Evolutionary conservation across 2,113 vertebrate species (phyloP), one percentile per base, ranked within the genome.

Genomic region (Carassius gibelio): DNA sequence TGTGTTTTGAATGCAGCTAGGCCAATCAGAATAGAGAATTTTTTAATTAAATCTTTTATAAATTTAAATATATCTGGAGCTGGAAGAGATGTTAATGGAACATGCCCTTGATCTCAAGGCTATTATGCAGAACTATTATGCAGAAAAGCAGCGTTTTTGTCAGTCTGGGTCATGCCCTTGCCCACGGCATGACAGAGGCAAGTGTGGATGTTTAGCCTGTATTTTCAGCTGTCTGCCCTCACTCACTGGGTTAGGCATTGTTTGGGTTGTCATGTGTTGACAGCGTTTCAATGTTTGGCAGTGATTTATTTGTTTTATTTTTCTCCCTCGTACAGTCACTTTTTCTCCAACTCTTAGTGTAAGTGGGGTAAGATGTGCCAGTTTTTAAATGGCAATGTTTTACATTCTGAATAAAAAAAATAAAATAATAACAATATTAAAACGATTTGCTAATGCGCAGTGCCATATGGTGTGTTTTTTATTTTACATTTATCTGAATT

Each of bases 141-240:
- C 38, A 48, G 8, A 48, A 66, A 64, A 3, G 3, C 38, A 26
- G 61, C 0, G 1, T 66, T 66, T 66, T 61, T 64, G 78, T 48
- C 57, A 62, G n/a, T 45, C 42, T 62, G 23, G 79, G 42, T 69
- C 42, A 55, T 82, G 64, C 23, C 62, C 64, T 82, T 82, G 64
- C 80, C 62, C 79, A 66, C 61, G 50, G 79, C 42, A 50, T 66
- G 79, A 62, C 21, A 62, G 34, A 45, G 21, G 55, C 57, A 38
- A 79, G 50, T 36, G 8, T 52, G 42, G 21, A 78, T 81, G 78
- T 64, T 17, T 81, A 45, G 30, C 45, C 26, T 62, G 52, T 62
- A 8, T 61, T 42, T 61, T 38, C 76, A 61, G 55, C 57, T 64
- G 59, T 64, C 23, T 81, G 59, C 34, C 38, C 57, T 81, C 61